Percentiles rank a stretch among this genome's conserved stretches.
Conservation (phyloP, 2,888 invertebrate genomes). For the Busseola fusca region DNA sequence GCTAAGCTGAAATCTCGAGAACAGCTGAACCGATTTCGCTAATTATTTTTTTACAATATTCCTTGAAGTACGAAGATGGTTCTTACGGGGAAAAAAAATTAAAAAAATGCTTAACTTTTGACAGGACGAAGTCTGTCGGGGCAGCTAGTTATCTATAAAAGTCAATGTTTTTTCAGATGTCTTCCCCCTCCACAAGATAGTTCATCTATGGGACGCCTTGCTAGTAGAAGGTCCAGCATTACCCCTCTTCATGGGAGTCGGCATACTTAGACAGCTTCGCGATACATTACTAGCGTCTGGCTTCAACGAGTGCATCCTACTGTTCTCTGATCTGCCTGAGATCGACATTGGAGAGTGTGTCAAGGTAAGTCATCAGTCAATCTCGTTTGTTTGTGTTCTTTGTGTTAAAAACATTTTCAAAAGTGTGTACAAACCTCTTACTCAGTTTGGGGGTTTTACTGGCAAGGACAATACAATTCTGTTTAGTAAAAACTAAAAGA, state of each 20-base stretch:
- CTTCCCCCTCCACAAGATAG: conserved; percentile 98
- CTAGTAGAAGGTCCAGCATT: conserved; percentile 97
- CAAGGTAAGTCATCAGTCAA: conserved; percentile 29
- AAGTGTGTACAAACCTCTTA: too few relatives aligned
- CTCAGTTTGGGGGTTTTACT: too few relatives aligned
- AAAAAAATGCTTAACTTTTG: too few relatives aligned
- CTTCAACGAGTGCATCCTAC: conserved; percentile 99
- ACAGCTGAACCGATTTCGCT: too few relatives aligned
- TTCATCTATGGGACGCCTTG: conserved; percentile 99
- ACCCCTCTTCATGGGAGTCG: conserved; percentile 98
- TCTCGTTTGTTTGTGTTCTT: conserved; percentile 5
- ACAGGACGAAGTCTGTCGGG: too few relatives aligned
- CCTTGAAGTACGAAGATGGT: too few relatives aligned
- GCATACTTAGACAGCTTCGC: conserved; percentile 96
- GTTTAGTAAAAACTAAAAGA: neutral
- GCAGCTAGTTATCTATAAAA: too few relatives aligned
- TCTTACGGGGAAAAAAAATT: too few relatives aligned
- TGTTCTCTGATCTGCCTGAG: conserved; percentile 99
- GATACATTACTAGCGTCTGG: conserved; percentile 95
- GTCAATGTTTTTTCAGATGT: conserved; percentile 92
- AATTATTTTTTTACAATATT: too few relatives aligned
- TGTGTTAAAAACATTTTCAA: neutral
- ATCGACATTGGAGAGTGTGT: conserved; percentile 97
- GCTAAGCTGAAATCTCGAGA: too few relatives aligned
- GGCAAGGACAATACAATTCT: neutral